phyloP scores from a whole-genome alignment of 2,888 invertebrate species.

The Germaria angustata region DNA sequence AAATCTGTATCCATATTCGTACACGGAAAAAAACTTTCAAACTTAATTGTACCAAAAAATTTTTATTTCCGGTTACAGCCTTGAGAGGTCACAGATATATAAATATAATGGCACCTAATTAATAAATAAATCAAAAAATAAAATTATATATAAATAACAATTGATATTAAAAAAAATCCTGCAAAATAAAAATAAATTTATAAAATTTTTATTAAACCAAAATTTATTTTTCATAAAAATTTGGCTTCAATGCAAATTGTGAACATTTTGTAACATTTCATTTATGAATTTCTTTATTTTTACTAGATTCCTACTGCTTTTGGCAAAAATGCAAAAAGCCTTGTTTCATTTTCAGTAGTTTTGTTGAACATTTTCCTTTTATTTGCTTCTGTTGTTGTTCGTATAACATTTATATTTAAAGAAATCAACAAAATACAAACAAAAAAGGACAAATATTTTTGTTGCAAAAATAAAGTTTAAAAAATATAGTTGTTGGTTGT shows the following conservation, averaged over 20 bases:
- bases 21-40: no score
- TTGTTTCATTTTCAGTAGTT: background rate
- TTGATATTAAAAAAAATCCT: no score
- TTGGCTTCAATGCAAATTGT: background rate
- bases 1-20: no score
- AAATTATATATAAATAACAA: no score
- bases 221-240: background rate
- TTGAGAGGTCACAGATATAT: no score
- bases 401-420: background rate
- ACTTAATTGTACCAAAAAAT: no score
- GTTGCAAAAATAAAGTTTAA: background rate
- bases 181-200: no score
- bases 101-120: no score
- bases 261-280: no score
- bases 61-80: no score
- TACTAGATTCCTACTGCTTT: conserved; percentile 20
- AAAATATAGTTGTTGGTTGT: conserved; percentile 31
- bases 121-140: no score
- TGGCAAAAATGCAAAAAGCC: conserved; percentile 23
- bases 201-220: background rate
- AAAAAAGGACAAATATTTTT: background rate
- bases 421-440: background rate
- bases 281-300: no score
- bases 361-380: background rate
- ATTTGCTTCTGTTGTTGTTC: background rate